Evolutionary conservation across 2,888 invertebrate genomes (phyloP).

Genomic region (Uloborus plumipes): DNA sequence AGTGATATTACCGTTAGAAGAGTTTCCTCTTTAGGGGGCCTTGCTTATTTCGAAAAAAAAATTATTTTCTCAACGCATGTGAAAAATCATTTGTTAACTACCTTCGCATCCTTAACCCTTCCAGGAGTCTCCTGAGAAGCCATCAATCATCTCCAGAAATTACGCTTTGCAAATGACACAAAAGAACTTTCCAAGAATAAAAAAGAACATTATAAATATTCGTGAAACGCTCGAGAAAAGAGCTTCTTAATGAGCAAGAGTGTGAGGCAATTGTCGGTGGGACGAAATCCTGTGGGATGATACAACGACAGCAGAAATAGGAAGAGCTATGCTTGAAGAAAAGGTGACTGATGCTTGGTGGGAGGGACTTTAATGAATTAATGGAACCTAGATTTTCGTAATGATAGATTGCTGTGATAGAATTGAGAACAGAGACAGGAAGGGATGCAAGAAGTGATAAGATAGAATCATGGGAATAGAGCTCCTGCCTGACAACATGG

Average conservation of each 20-base stretch:
- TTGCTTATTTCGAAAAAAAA: too few species aligned
- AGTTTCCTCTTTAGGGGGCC: too few species aligned
- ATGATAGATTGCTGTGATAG: constrained; percentile 58
- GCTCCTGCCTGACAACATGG: constrained; percentile 44
- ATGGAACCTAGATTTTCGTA: constrained; percentile 59
- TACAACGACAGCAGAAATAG: constrained; percentile 8
- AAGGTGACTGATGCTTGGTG: constrained; percentile 32
- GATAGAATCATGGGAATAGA: constrained; percentile 47
- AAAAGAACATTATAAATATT: constrained; percentile 47
- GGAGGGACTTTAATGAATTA: constrained; percentile 63
- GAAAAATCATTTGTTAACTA: too few species aligned
- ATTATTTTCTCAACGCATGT: too few species aligned
- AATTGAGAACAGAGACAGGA: constrained; percentile 17
- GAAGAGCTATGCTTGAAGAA: constrained; percentile 40
- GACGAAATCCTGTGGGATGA: constrained; percentile 26
- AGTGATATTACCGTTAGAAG: too few species aligned
- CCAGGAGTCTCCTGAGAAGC: constrained; percentile 9
- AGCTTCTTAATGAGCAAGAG: constrained; percentile 49
- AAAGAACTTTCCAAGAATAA: constrained; percentile 21
- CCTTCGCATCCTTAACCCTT: neutral
- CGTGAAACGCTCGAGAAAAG: constrained; percentile 18
- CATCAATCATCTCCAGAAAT: constrained; percentile 40
- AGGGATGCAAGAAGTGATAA: constrained; percentile 39
- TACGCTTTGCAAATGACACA: neutral
- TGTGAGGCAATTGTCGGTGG: constrained; percentile 17